Conservation (phyloP, 37 sponge, comb jelly and placozoan genomes). For the Halisarca cf. caerulea region DNA sequence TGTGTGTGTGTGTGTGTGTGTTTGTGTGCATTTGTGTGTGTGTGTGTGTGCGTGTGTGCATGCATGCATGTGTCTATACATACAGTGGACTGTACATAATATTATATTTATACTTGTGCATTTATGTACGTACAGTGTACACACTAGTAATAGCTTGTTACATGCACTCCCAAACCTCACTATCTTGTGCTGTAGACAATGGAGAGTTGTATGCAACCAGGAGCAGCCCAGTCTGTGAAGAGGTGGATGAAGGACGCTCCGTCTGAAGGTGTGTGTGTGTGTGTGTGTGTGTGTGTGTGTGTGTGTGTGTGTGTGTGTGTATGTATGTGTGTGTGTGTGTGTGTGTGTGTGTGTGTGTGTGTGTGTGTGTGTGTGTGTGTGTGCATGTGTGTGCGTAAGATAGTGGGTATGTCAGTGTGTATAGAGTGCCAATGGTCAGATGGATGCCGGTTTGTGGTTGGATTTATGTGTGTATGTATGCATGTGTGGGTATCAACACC, state of each 20-base stretch:
- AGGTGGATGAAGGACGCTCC: slow-evolving; percentile 58
- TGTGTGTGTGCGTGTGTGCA: too few relatives aligned
- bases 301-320: too few relatives aligned
- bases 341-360: background rate
- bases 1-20: too few relatives aligned
- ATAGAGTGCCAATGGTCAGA: background rate
- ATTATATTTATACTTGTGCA: too few relatives aligned
- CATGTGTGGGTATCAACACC: background rate
- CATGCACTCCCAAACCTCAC: too few relatives aligned
- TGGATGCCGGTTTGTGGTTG: background rate
- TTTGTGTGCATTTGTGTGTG: too few relatives aligned
- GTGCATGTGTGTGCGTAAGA: background rate
- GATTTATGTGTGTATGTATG: background rate
- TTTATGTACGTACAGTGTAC: too few relatives aligned
- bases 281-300: slow-evolving; percentile 4
- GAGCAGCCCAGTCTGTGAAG: slow-evolving; percentile 64
- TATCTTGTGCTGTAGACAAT: slow-evolving; percentile 43
- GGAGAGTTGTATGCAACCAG: slow-evolving; percentile 61
- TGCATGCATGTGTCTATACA: too few relatives aligned
- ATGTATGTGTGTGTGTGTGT: slow-evolving; percentile 5
- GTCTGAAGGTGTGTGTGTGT: slow-evolving; percentile 50
- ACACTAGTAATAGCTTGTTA: too few relatives aligned
- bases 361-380: background rate
- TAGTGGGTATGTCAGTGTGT: background rate
- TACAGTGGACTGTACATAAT: too few relatives aligned